Conservation (phyloP, 2,888 invertebrate genomes). For the Endomychus coccineus region DNA sequence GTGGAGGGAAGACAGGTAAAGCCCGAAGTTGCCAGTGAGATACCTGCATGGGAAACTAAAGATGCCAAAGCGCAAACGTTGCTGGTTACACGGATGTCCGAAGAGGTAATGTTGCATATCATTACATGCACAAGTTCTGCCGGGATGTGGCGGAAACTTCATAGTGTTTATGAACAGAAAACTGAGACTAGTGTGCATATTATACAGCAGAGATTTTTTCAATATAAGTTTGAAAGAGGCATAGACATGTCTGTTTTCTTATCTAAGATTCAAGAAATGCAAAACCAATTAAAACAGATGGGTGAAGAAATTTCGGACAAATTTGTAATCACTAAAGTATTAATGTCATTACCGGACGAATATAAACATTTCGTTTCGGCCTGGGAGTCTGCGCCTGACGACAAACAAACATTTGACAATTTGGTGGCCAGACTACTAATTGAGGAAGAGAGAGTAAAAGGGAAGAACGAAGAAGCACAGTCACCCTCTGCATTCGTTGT, state of each 20-base stretch:
- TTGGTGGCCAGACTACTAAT: constrained; percentile 22
- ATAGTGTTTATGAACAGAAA: constrained; percentile 28
- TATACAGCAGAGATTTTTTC: constrained; percentile 32
- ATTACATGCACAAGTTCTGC: constrained; percentile 19
- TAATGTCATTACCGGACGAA: too few relatives aligned
- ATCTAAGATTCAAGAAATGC: constrained; percentile 20
- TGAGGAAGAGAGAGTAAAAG: constrained; percentile 18
- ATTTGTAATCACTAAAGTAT: constrained; percentile 21
- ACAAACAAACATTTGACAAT: constrained; percentile 23
- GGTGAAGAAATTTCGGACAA: constrained; percentile 22
- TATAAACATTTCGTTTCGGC: constrained; percentile 22
- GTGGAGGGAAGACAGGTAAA: too few relatives aligned
- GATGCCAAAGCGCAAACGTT: too few relatives aligned
- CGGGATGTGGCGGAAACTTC: constrained; percentile 25
- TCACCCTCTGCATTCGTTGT: constrained; percentile 7
- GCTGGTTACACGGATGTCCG: too few relatives aligned
- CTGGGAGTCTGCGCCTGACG: constrained; percentile 24
- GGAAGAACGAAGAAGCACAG: constrained; percentile 7
- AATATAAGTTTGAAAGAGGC: constrained; percentile 25
- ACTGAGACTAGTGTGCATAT: constrained; percentile 32
- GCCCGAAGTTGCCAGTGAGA: too few relatives aligned
- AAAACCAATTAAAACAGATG: constrained; percentile 18
- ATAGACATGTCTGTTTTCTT: constrained; percentile 23
- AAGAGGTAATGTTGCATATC: constrained; percentile 22
- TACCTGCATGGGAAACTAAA: too few relatives aligned